Percentiles rank a stretch among this genome's conserved stretches.
These are phyloP conservation scores for Tachystola acroxantha DNA, from an alignment of 2,888 invertebrate species.

Conservation along the genomic window DNA sequence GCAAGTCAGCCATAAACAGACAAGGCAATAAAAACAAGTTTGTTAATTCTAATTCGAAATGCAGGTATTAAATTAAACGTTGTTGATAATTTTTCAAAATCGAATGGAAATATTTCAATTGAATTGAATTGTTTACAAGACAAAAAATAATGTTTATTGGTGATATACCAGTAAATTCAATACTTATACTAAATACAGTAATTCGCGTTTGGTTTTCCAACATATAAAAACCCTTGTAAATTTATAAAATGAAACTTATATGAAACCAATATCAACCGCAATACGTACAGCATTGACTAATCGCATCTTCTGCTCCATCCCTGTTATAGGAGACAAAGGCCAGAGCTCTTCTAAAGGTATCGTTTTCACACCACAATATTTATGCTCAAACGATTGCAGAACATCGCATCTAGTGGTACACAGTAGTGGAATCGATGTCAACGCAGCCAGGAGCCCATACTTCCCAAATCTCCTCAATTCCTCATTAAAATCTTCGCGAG, in stretches of 20 bases:
- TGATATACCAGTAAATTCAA: no score
- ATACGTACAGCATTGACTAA: conserved; percentile 37
- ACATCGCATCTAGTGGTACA: conserved; percentile 35
- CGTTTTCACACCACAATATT: conserved; percentile 24
- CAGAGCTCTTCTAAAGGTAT: conserved; percentile 43
- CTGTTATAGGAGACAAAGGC: conserved; percentile 33
- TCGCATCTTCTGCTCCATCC: conserved; percentile 28
- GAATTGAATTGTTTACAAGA: no score
- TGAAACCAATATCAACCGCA: conserved; percentile 38
- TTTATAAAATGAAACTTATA: no score
- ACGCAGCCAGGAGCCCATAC: conserved; percentile 33
- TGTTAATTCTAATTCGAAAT: no score
- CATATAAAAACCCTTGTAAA: no score
- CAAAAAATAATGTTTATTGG: not conserved
- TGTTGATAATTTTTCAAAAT: no score
- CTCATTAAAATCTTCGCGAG: conserved; percentile 27
- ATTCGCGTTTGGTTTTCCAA: no score
- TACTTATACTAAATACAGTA: no score
- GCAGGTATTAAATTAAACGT: no score
- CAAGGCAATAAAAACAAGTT: no score
- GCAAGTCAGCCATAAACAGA: not conserved
- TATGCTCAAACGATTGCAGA: conserved; percentile 22
- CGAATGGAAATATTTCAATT: no score
- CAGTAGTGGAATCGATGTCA: conserved; percentile 37
- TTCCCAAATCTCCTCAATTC: conserved; percentile 41